Evolutionary conservation across 2,888 invertebrate genomes (phyloP).

Genomic region (Drosophila monieri): DNA sequence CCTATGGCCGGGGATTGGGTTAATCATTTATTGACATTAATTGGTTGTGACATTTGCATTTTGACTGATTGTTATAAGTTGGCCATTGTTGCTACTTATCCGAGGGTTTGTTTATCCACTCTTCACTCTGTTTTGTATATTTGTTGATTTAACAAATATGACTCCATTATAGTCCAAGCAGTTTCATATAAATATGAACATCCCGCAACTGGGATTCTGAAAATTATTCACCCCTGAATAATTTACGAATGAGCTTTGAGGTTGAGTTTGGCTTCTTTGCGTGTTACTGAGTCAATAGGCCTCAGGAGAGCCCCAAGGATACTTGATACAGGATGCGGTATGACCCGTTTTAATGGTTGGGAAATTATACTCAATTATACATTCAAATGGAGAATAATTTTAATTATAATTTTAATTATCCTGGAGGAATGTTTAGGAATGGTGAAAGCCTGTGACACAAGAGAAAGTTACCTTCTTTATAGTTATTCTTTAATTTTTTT

Average conservation of each 20-base stretch:
- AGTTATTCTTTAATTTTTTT: conserved; percentile 3
- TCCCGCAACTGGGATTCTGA: conserved; percentile 11
- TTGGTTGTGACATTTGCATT: conserved; percentile 82
- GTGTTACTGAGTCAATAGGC: conserved; percentile 64
- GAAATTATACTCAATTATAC: background rate
- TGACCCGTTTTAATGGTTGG: background rate
- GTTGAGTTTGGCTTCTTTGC: conserved; percentile 49
- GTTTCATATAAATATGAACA: conserved; percentile 39
- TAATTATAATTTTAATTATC: background rate
- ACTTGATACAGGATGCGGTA: conserved; percentile 11
- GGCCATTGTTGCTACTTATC: conserved; percentile 78
- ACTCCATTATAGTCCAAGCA: conserved; percentile 69
- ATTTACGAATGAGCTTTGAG: conserved; percentile 69
- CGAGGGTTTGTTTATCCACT: conserved; percentile 51
- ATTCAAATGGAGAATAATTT: background rate
- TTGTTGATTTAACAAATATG: conserved; percentile 70
- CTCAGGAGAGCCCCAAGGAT: conserved; percentile 38
- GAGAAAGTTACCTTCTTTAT: background rate
- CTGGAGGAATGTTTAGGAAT: no score
- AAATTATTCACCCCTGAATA: conserved; percentile 54
- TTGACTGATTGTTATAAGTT: conserved; percentile 76
- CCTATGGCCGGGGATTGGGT: conserved; percentile 35
- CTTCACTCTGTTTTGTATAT: conserved; percentile 25
- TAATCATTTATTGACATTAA: conserved; percentile 81
- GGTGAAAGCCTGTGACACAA: background rate